A percentile compares a stretch with the other conserved stretches of the same genome.
These are phyloP conservation scores for Mycogona germanica DNA, from an alignment of 2,888 invertebrate genomes.

Conservation along the genomic window DNA sequence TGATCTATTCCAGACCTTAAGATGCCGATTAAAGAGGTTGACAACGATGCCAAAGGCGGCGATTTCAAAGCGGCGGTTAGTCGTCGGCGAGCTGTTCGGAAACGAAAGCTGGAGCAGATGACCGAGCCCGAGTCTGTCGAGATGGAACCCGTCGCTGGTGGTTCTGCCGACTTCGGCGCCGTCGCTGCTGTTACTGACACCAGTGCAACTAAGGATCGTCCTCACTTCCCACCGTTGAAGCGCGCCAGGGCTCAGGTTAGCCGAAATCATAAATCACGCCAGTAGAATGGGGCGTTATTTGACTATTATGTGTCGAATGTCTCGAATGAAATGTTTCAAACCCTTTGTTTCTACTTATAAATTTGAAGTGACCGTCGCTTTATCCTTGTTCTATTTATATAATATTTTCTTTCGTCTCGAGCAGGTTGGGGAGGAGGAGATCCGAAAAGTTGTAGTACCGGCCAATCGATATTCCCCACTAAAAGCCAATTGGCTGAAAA, in stretches of 20 bases:
- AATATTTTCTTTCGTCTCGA: not conserved
- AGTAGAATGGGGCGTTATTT: too few relatives aligned
- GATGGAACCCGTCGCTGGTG: not conserved
- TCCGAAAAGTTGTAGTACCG: constrained; percentile 61
- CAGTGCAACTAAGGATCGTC: not conserved
- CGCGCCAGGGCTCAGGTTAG: not conserved
- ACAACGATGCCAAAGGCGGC: not conserved
- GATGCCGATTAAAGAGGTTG: not conserved
- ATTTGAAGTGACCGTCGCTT: too few relatives aligned
- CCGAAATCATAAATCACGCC: not conserved
- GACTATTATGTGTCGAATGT: too few relatives aligned
- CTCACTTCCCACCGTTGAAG: constrained; percentile 7
- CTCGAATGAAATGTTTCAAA: too few relatives aligned
- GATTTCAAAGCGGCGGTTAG: not conserved
- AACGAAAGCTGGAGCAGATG: constrained; percentile 3
- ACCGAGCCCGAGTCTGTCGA: not conserved
- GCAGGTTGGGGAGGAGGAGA: constrained; percentile 24
- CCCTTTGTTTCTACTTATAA: too few relatives aligned
- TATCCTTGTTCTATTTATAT: too few relatives aligned
- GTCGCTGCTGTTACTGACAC: too few relatives aligned
- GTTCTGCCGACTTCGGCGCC: too few relatives aligned
- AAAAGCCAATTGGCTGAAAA: constrained; percentile 94
- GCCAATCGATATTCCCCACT: constrained; percentile 85
- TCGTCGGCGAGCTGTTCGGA: not conserved
- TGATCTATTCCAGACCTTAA: not conserved